phyloP scores from a whole-genome alignment of 2,888 invertebrate genomes.

The Andrena trimmerana region DNA sequence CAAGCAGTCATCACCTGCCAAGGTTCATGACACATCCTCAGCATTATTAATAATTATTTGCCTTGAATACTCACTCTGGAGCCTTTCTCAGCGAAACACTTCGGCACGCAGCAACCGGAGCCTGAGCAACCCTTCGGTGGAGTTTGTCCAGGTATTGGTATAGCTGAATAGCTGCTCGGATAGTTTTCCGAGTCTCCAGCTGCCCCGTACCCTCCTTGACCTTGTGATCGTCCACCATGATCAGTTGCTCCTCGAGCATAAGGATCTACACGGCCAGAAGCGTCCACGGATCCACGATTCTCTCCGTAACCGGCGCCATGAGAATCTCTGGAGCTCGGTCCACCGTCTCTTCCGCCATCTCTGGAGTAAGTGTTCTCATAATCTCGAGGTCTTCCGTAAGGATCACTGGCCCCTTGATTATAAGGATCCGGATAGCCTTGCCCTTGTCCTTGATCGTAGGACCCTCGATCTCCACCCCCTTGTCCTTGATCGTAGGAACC shows the following conservation, averaged over 20 bases:
- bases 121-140: slow-evolving; percentile 89
- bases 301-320: slow-evolving; percentile 27
- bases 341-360: not conserved
- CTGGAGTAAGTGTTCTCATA: slow-evolving; percentile 44
- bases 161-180: slow-evolving; percentile 86
- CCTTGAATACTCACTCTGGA: slow-evolving; percentile 87
- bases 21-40: not conserved
- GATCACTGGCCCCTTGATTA: slow-evolving; percentile 58
- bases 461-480: slow-evolving; percentile 16
- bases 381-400: slow-evolving; percentile 53
- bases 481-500: too few relatives aligned
- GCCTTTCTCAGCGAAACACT: slow-evolving; percentile 96
- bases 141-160: slow-evolving; percentile 85
- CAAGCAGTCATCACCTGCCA: too few relatives aligned
- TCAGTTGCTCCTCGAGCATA: slow-evolving; percentile 36
- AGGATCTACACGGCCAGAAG: slow-evolving; percentile 34
- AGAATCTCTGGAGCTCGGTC: slow-evolving; percentile 23
- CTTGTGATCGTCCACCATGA: slow-evolving; percentile 11
- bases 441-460: slow-evolving; percentile 26
- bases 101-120: slow-evolving; percentile 91
- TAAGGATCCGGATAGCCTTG: slow-evolving; percentile 47
- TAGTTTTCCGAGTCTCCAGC: slow-evolving; percentile 71
- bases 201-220: slow-evolving; percentile 59
- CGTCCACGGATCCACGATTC: slow-evolving; percentile 36
- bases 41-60: not conserved